Evolutionary conservation across 2,113 vertebrate species (phyloP).

Genomic region (Merops nubicus): DNA sequence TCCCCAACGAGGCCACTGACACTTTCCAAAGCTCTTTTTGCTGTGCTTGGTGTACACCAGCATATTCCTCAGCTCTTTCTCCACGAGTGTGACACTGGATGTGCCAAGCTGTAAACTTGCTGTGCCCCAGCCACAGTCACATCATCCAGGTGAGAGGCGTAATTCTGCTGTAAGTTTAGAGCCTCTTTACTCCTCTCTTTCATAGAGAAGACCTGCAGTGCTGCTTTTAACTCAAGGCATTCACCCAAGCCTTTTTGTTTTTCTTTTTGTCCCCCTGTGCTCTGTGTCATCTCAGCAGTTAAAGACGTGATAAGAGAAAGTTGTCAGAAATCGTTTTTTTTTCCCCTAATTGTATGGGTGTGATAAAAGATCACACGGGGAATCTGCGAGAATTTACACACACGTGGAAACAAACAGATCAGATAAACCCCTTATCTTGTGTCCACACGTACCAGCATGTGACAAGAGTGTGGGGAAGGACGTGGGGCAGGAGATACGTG

Average conservation of each 20-base stretch:
- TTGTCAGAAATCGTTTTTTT: slow-evolving; percentile 34
- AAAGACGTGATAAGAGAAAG: slow-evolving; percentile 21
- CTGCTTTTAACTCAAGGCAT: neutral
- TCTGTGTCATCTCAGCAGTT: slow-evolving; percentile 3
- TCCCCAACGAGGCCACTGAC: neutral
- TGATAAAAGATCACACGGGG: neutral
- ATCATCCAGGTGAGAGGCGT: fast-evolving
- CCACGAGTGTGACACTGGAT: fast-evolving
- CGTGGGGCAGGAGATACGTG: neutral
- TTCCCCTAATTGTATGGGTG: neutral
- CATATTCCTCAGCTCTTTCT: neutral
- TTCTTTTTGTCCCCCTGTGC: neutral
- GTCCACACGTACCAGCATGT: neutral
- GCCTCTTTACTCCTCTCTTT: neutral
- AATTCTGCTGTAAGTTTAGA: neutral
- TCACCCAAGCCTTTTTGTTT: neutral
- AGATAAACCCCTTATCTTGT: neutral
- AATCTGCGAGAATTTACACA: neutral
- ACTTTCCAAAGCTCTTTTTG: neutral
- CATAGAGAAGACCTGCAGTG: neutral
- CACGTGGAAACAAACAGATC: neutral
- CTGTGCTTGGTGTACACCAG: neutral
- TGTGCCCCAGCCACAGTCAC: neutral
- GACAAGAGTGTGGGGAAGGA: neutral
- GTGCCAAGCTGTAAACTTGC: neutral